A percentile compares a stretch with the other conserved stretches of the same genome.
phyloP scores from a whole-genome alignment of 2,113 vertebrate genomes.

The Marcusenius ussheri region DNA sequence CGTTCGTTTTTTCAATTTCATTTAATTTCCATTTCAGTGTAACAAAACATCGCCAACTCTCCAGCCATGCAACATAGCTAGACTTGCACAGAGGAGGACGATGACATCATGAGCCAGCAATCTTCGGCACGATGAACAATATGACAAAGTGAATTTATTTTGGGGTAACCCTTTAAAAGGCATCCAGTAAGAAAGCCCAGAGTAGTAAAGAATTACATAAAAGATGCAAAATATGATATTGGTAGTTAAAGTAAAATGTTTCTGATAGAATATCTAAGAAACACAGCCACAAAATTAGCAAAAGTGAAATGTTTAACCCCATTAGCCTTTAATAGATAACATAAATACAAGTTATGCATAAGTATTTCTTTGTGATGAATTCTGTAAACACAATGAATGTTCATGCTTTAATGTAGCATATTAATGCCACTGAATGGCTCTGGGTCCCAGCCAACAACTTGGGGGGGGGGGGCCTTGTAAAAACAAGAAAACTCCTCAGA shows the following conservation, averaged over 20 bases:
- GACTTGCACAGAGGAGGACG: neutral
- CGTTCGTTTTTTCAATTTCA: neutral
- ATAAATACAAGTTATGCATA: neutral
- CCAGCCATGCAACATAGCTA: neutral
- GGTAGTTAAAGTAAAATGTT: neutral
- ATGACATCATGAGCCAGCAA: neutral
- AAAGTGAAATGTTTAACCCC: neutral
- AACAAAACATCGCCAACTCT: neutral
- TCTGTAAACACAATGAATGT: constrained; percentile 32
- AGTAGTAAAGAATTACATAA: neutral
- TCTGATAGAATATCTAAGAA: neutral
- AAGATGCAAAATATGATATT: neutral
- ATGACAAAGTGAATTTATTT: neutral
- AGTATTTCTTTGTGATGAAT: constrained; percentile 3
- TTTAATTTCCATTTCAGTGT: neutral
- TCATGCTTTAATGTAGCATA: constrained; percentile 55
- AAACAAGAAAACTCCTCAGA: neutral
- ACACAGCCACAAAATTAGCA: neutral
- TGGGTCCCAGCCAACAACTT: constrained; percentile 59
- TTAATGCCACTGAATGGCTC: constrained; percentile 58
- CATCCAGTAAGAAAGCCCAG: neutral
- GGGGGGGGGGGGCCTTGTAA: neutral
- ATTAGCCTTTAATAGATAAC: neutral
- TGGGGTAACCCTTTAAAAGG: neutral
- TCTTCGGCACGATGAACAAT: neutral